Conservation (phyloP, 1,140 invertebrate species). For the Colletes gigas region DNA sequence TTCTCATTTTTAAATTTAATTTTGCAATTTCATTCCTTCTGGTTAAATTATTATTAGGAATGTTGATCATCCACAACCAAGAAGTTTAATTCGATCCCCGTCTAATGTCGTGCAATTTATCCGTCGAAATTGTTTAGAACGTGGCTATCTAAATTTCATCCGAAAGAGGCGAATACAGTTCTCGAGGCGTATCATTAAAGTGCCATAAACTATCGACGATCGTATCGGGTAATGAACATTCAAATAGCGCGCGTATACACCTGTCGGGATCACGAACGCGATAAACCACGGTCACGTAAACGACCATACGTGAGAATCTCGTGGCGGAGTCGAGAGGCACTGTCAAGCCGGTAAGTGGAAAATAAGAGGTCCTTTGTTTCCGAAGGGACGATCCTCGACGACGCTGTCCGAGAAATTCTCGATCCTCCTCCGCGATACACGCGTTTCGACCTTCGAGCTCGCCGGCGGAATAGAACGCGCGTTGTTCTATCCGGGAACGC, state of each 20-base stretch:
- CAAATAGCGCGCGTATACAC: slow-evolving; percentile 61
- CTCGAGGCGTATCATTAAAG: slow-evolving; percentile 28
- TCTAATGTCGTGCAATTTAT: background rate
- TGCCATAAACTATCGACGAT: slow-evolving; percentile 34
- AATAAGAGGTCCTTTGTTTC: slow-evolving; percentile 77
- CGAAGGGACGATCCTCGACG: slow-evolving; percentile 59
- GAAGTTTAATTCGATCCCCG: background rate
- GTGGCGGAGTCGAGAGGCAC: slow-evolving; percentile 59
- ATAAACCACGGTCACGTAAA: slow-evolving; percentile 68
- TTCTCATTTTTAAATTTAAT: no score
- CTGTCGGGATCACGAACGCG: slow-evolving; percentile 68
- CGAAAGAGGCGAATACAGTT: background rate
- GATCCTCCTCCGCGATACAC: slow-evolving; percentile 63
- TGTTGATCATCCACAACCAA: no score
- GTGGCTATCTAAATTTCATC: background rate
- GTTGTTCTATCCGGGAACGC: slow-evolving; percentile 53
- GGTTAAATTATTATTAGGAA: no score
- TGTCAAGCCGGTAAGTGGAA: slow-evolving; percentile 72
- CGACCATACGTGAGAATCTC: slow-evolving; percentile 71
- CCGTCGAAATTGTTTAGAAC: background rate
- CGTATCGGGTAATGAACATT: slow-evolving; percentile 31
- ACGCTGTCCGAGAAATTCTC: slow-evolving; percentile 61
- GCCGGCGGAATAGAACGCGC: slow-evolving; percentile 54
- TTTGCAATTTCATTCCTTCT: no score
- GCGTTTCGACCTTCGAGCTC: slow-evolving; percentile 40